A percentile compares a stretch with the other conserved stretches of the same genome.
Conservation (phyloP, 2,113 vertebrate genomes). For the Erpornis zantholeuca region DNA sequence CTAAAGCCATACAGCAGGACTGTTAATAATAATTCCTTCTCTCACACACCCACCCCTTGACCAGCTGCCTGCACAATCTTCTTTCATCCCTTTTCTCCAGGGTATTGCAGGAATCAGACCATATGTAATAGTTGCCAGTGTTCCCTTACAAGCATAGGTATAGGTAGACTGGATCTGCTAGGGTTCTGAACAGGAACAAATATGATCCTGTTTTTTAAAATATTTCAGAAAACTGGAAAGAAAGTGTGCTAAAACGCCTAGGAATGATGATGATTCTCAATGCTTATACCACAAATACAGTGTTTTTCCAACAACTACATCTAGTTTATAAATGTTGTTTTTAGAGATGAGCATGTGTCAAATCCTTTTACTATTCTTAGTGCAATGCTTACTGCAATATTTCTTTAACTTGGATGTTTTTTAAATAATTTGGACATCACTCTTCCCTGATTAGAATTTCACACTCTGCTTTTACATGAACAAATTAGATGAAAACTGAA, state of each 20-base stretch:
- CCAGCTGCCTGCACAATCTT: slow-evolving; percentile 65
- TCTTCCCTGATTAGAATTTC: not conserved
- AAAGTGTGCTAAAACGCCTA: not conserved
- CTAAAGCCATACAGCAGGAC: slow-evolving; percentile 37
- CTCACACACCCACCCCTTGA: slow-evolving; percentile 22
- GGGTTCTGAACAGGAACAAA: not conserved
- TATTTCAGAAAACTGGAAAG: slow-evolving; percentile 10
- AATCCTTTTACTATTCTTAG: not conserved
- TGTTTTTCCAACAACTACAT: not conserved
- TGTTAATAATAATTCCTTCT: slow-evolving; percentile 63
- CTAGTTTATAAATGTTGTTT: not conserved
- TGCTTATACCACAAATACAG: not conserved
- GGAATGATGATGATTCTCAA: not conserved
- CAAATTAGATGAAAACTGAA: not conserved
- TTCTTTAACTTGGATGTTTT: not conserved
- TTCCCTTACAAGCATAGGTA: not conserved
- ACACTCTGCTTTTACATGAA: not conserved
- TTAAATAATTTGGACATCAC: not conserved
- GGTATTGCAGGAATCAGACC: slow-evolving; percentile 49
- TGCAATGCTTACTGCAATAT: not conserved
- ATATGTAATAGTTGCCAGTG: slow-evolving; percentile 11
- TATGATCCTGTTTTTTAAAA: not conserved
- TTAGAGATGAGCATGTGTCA: not conserved
- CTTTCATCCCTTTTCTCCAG: slow-evolving; percentile 63
- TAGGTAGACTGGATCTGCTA: not conserved